These are phyloP conservation scores for Bombyx mandarina DNA, from an alignment of 1,140 invertebrate genomes.

Conservation along the genomic window DNA sequence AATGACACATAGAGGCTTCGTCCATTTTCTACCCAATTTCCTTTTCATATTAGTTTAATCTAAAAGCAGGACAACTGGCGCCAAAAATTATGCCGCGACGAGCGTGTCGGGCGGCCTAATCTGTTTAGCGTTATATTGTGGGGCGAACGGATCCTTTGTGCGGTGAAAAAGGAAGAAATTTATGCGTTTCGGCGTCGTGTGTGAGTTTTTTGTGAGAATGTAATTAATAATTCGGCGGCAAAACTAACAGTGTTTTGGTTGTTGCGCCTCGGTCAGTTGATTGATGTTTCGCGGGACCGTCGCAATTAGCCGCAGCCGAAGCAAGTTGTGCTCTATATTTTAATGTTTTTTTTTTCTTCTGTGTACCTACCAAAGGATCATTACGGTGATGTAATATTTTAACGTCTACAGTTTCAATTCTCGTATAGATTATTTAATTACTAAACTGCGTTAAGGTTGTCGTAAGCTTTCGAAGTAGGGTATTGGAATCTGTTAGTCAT, in stretches of 20 bases:
- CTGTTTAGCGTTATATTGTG: slow-evolving; percentile 65
- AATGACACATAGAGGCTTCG: slow-evolving; percentile 63
- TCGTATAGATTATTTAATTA: too few relatives aligned
- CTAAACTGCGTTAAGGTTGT: too few relatives aligned
- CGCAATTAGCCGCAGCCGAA: slow-evolving; percentile 12
- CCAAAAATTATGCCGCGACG: slow-evolving; percentile 69
- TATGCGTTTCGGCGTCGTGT: slow-evolving; percentile 65
- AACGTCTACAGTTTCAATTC: too few relatives aligned
- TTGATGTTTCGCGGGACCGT: slow-evolving; percentile 45
- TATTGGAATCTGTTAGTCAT: too few relatives aligned
- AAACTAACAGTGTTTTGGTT: slow-evolving; percentile 73
- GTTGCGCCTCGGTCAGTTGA: slow-evolving; percentile 33
- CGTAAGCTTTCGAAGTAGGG: too few relatives aligned
- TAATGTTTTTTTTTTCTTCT: too few relatives aligned
- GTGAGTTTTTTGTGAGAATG: slow-evolving; percentile 68
- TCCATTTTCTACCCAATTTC: slow-evolving; percentile 70
- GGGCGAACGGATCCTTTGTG: slow-evolving; percentile 59
- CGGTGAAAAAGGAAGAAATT: slow-evolving; percentile 69
- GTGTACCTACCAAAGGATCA: too few relatives aligned
- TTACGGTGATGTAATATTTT: too few relatives aligned
- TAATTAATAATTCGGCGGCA: slow-evolving; percentile 73
- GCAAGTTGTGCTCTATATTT: too few relatives aligned
- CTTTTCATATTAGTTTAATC: slow-evolving; percentile 71
- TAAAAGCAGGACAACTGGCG: slow-evolving; percentile 68
- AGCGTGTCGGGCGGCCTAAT: slow-evolving; percentile 61